Evolutionary conservation across 2,888 invertebrate species (phyloP), one percentile per base, ranked within the genome.

Genomic region (Alviniconcha strummeri): DNA sequence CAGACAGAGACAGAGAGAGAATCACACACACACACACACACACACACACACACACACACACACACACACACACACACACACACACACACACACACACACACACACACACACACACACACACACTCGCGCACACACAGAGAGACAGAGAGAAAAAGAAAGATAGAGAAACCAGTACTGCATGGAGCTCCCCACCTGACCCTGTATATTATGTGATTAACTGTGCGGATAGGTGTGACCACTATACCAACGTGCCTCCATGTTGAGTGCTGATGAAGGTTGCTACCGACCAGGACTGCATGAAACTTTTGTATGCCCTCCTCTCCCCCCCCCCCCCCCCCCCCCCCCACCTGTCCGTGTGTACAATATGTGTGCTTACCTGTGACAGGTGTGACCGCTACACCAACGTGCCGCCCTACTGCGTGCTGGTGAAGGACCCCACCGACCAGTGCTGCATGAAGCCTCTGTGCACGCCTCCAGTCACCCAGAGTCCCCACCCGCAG

Each of bases 401-500:
- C 83, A 87, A 88, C 82, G 82, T 90, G 6, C 90, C 90, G 78
- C 80, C 86, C 55, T 88, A 88, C 82, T 90, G 90, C 81, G 87
- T 88, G 84, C 84, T 90, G 86, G 89, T 89, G 52, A 84, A 86
- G 19, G 90, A 90, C 85, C 89, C 89, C 6, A 88, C 86, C 13
- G 89, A 91, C 81, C 81, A 86, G 17, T 91, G 90, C 88, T 91
- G 90, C 84, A 89, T 88, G 87, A 84, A 85, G 11, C 88, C 90
- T 19, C 84, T 85, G 15, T 89, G 89, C 60, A 80, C 79, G 17
- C 55, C 54, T 4, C 64, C 86, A 8, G 86, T 87, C 75, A 88
- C 88, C 4, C 89, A 88, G 71, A 84, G 82, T 6, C 87, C 86
- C 69, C 87, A 86, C 4, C 54, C 78, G 13, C 67, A 74, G 9